Conservation (phyloP, 2,113 vertebrate species). For the Camelus dromedarius region DNA sequence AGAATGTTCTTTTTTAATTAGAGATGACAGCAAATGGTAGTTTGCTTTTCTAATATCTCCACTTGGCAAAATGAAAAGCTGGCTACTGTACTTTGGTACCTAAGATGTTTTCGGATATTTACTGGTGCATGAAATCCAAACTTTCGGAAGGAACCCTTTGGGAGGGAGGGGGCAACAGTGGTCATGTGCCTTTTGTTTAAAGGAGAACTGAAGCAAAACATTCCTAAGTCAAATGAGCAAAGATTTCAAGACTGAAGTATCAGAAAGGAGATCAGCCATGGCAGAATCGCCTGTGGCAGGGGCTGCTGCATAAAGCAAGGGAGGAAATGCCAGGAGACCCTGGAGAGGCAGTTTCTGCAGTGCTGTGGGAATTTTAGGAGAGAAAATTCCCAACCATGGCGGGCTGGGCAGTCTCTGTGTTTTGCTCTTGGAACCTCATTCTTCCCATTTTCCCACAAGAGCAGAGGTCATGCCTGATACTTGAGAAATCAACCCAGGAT, state of each 20-base stretch:
- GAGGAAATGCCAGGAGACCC: background rate
- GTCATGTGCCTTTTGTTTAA: background rate
- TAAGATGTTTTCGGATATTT: background rate
- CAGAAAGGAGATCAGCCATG: background rate
- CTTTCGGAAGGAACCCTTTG: background rate
- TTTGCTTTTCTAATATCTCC: background rate
- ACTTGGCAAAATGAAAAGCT: conserved; percentile 16
- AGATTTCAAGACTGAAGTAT: conserved; percentile 20
- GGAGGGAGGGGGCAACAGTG: background rate
- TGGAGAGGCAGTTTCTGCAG: background rate
- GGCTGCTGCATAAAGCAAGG: background rate
- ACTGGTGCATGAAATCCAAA: background rate
- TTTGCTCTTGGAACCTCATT: background rate
- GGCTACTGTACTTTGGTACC: background rate
- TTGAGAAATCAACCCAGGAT: background rate
- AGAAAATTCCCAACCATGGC: background rate
- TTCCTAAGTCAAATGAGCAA: background rate
- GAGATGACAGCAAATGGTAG: background rate
- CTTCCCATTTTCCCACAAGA: background rate
- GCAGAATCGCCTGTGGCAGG: background rate
- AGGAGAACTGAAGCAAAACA: background rate
- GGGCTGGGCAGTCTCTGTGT: background rate
- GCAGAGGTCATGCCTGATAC: background rate
- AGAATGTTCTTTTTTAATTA: background rate
- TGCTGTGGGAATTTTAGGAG: background rate